phyloP scores from a whole-genome alignment of 2,797 vertebrate species.

The Hirundo rustica region DNA sequence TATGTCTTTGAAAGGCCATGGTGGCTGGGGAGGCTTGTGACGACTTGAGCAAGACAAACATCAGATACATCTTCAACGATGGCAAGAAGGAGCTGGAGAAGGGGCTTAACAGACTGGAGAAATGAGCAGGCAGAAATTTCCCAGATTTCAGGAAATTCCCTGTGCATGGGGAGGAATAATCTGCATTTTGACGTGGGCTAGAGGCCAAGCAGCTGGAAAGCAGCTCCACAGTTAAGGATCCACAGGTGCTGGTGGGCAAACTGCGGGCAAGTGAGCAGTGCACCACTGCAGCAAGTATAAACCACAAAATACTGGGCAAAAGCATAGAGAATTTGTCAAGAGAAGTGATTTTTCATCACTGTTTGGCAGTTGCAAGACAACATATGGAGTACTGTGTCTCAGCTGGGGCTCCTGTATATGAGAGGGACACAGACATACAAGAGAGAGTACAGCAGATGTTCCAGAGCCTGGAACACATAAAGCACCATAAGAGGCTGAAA shows the following conservation, averaged over 20 bases:
- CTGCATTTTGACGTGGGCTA: fast-evolving
- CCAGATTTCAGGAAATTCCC: not conserved
- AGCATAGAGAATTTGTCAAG: not conserved
- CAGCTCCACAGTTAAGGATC: not conserved
- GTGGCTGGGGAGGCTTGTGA: not conserved
- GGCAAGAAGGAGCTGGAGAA: not conserved
- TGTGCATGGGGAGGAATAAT: not conserved
- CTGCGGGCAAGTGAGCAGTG: not conserved
- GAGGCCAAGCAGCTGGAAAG: not conserved
- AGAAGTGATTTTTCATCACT: not conserved
- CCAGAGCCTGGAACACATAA: not conserved
- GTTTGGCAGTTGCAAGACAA: not conserved
- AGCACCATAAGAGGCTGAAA: not conserved
- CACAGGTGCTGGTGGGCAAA: not conserved
- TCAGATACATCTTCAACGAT: not conserved
- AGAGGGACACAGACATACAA: not conserved
- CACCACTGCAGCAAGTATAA: not conserved
- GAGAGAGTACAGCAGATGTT: not conserved
- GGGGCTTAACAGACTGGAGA: not conserved
- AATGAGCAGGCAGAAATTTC: not conserved
- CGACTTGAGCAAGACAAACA: not conserved
- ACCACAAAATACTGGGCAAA: not conserved
- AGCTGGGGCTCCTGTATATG: not conserved
- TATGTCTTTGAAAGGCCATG: not conserved
- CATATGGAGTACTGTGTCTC: not conserved